A percentile compares a stretch with the other conserved stretches of the same genome.
phyloP scores from a whole-genome alignment of 2,888 invertebrate species.

The Pheosia gnoma region DNA sequence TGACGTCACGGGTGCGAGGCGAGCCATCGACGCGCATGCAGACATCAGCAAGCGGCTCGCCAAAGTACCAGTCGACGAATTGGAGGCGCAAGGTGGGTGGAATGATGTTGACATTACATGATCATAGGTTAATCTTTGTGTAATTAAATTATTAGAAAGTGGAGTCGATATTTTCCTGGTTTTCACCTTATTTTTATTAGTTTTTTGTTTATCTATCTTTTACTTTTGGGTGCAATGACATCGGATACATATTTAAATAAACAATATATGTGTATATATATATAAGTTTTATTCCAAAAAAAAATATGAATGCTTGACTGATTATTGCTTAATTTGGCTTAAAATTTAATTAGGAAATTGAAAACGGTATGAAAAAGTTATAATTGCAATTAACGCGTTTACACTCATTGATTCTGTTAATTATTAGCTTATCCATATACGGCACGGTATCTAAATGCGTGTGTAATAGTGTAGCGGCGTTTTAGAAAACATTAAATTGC shows the following conservation, averaged over 20 bases:
- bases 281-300: no score
- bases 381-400: slow-evolving; percentile 23
- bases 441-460: slow-evolving; percentile 14
- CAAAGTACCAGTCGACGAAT: slow-evolving; percentile 96
- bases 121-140: no score
- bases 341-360: slow-evolving; percentile 17
- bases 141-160: no score
- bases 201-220: no score
- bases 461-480: slow-evolving; percentile 29
- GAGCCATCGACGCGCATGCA: slow-evolving; percentile 96
- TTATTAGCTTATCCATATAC: slow-evolving; percentile 16
- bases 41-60: slow-evolving; percentile 97
- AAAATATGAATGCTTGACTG: background rate
- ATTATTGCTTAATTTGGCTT: slow-evolving; percentile 53
- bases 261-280: no score
- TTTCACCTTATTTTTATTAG: no score
- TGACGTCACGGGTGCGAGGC: slow-evolving; percentile 95
- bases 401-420: slow-evolving; percentile 25
- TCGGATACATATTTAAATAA: no score
- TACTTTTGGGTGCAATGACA: no score
- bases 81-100: slow-evolving; percentile 92
- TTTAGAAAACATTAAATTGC: slow-evolving; percentile 47
- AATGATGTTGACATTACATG: no score
- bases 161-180: no score
- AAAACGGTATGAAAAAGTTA: slow-evolving; percentile 16